These are phyloP conservation scores for Eubasilissa splendida DNA, from an alignment of 2,888 invertebrate species.

Conservation along the genomic window DNA sequence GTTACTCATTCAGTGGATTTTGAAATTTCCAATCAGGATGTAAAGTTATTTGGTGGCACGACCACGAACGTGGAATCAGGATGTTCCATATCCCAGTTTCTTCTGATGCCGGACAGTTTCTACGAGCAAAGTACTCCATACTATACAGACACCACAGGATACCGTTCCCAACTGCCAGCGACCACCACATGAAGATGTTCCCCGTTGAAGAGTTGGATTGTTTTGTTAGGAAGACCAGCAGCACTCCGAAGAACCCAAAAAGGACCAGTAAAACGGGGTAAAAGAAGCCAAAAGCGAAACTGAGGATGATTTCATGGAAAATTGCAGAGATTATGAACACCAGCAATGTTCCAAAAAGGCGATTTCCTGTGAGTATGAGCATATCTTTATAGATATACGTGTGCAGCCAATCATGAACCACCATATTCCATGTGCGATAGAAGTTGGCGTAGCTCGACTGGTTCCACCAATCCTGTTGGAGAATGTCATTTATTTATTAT, in stretches of 20 bases:
- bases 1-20: constrained; percentile 18
- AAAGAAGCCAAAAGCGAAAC: constrained; percentile 86
- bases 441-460: constrained; percentile 85
- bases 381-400: constrained; percentile 89
- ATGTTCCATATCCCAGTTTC: constrained; percentile 62
- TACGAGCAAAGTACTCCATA: constrained; percentile 89
- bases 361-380: constrained; percentile 66
- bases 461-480: constrained; percentile 93
- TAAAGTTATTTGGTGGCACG: constrained; percentile 61
- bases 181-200: constrained; percentile 90
- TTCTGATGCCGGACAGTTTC: constrained; percentile 76
- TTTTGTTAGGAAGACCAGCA: constrained; percentile 72
- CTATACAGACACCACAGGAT: constrained; percentile 83
- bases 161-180: constrained; percentile 85
- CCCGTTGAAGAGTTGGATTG: constrained; percentile 61
- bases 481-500: neutral
- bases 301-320: constrained; percentile 90
- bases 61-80: constrained; percentile 70
- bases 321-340: constrained; percentile 88
- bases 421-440: constrained; percentile 96
- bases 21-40: constrained; percentile 23
- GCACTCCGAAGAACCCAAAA: constrained; percentile 81
- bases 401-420: constrained; percentile 96
- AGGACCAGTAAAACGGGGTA: constrained; percentile 88
- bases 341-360: constrained; percentile 71